Base-by-base conservation (phyloP, 2,797 vertebrate species). In the Myotis findleyi region DNA sequence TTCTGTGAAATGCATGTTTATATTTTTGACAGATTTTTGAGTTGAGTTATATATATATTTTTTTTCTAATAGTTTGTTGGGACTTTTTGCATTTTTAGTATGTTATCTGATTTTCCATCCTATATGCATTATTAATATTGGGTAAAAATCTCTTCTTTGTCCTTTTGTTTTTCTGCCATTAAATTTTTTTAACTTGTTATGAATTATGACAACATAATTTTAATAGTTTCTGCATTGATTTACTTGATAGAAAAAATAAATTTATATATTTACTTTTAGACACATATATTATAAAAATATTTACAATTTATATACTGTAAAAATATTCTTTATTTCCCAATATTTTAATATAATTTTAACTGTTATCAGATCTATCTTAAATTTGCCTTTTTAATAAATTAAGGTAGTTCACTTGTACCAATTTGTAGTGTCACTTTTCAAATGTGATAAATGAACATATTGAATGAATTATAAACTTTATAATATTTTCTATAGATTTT, bases 121-220 rank as follows among this genome's bases (percentile, higher is more conserved):
- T 53, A 38, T 10, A 23, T 7, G 2, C 18, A 44, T 59, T 66
- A 59, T 7, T 71, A 75, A 38, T 59, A 72, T 13, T 66, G 9
- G 11, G 6, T 33, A 47, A 53, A 94, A 82, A 53, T 44, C 14
- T 69, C 5, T 30, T 82, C 12, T 76, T 30, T 44, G 0, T 33
- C 53, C 81, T 80, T 84, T 73, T 17, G 23, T 12, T 64, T 69
- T 69, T 57, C 17, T 30, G 4, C 18, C 38, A 72, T 66, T 77
- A 79, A 89, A 92, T 72, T 77, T 2, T 44, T 77, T 95, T 90
- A 66, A 95, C 17, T 44, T 73, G 16, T 57, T 75, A 16, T 55
- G 1, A 64, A 27, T 89, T n/a, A 86, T 30, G 36, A 49, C 27
- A 82, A 84, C 17, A 57, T 57, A 33, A 13, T 16, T 59, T 41